Evolutionary conservation across 2,113 vertebrate genomes (phyloP).

Genomic region (Spea bombifrons): DNA sequence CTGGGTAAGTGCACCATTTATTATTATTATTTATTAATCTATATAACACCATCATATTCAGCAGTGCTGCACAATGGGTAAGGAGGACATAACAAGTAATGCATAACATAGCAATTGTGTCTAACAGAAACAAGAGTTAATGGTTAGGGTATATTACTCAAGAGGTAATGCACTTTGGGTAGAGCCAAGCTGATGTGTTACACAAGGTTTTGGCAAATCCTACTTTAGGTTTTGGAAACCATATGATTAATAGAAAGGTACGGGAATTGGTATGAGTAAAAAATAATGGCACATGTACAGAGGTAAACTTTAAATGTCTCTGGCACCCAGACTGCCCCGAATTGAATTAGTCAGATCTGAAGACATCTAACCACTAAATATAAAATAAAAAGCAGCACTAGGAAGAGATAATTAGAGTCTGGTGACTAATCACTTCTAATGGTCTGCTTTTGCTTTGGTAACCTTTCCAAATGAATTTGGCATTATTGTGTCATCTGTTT

Average conservation of each 20-base stretch:
- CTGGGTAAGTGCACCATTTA: no score
- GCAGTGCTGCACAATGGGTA: no score
- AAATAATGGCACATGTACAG: not conserved
- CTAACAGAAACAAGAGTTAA: no score
- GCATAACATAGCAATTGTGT: no score
- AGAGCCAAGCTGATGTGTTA: not conserved
- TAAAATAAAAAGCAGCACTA: not conserved
- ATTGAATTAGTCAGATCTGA: not conserved
- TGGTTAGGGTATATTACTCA: no score
- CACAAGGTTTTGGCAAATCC: not conserved
- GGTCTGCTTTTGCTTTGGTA: not conserved
- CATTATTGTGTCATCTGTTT: not conserved
- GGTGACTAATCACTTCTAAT: conserved; percentile 1
- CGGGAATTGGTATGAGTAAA: conserved; percentile 1
- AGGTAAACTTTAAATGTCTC: not conserved
- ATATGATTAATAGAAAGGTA: not conserved
- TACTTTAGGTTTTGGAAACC: not conserved
- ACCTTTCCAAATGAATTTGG: not conserved
- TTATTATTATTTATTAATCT: no score
- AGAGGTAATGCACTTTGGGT: no score
- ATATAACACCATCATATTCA: no score
- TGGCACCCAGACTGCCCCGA: not conserved
- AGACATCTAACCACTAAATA: not conserved
- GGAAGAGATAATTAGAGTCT: not conserved
- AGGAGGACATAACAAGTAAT: no score